Evolutionary conservation across 1,140 invertebrate genomes (phyloP), one percentile per base, ranked within the genome.

Genomic region (Cotesia typhae): DNA sequence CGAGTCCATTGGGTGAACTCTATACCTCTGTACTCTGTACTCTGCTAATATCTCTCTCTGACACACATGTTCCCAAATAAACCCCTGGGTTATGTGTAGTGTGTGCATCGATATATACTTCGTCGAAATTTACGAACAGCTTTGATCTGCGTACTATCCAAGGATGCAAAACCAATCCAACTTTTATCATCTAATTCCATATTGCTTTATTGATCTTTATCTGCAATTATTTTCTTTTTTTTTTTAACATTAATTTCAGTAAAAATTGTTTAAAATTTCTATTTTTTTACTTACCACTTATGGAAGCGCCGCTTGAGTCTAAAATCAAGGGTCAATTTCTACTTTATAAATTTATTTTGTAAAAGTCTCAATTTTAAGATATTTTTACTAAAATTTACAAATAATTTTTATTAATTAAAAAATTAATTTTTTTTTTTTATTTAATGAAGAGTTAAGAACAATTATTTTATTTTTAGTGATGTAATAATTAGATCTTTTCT

Each of bases 81-180:
- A 9, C 57, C 73, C 75, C 73, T 70, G 70, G 70, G 75, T 35
- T 69, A 70, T 71, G 72, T 67, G 20, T 74, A 74, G 12, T 5
- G n/a, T 55, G n/a, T 14, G 53, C n/a, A 55, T 20, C 12, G 53
- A 55, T 55, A 20, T 59, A 59, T 7, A 57, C 38, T 67, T 69
- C 70, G 64, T 64, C 61, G 67, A 71, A 74, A 74, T 74, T 74
- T 67, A 57, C 67, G 47, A 66, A 12, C 52, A 66, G 73, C 75
- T 76, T 76, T 76, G 75, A 76, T 76, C 73, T 76, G 73, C 70
- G 65, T 74, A 47, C 71, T 61, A 71, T 69, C 70, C 38, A 38
- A 14, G 52, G 36, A 51, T 52, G 17, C 51, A 70, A 10, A 37
- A 67, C n/a, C 35, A 70, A 68, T 38, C 53, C 37, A 53, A 53